A percentile compares a stretch with the other conserved stretches of the same genome.
Conservation (phyloP, 2,888 invertebrate genomes). For the Zeuzera pyrina region DNA sequence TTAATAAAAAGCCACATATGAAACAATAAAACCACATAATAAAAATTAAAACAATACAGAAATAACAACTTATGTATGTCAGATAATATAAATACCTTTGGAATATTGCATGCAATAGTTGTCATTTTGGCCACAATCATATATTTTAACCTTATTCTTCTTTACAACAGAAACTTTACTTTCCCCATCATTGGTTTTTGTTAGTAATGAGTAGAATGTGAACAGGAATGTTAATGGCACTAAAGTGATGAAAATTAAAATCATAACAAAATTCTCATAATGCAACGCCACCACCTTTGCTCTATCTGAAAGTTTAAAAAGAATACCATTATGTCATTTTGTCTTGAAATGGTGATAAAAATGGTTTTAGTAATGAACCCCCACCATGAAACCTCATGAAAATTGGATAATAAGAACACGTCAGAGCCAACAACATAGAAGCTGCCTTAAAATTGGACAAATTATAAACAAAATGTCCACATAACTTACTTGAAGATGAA, state of each 20-base stretch:
- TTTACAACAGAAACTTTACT: conserved; percentile 2
- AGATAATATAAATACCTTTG: conserved; percentile 7
- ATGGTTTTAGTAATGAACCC: background rate
- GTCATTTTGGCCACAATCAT: no score
- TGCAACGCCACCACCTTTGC: conserved; percentile 44
- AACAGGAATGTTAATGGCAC: conserved; percentile 33
- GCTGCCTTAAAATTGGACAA: conserved; percentile 35
- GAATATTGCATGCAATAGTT: conserved; percentile 1
- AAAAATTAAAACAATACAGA: no score
- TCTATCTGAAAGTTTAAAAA: conserved; percentile 38
- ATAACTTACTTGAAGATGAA: no score
- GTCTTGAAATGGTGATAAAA: background rate
- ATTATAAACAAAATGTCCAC: no score
- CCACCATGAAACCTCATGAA: background rate
- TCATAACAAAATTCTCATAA: conserved; percentile 31
- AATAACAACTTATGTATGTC: conserved; percentile 1
- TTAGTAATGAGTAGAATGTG: conserved; percentile 39
- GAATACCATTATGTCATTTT: background rate
- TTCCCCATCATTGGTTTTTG: conserved; percentile 17
- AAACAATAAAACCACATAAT: no score
- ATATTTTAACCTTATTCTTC: conserved; percentile 10
- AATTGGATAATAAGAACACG: no score
- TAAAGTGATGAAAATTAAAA: conserved; percentile 30
- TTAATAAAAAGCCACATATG: no score
- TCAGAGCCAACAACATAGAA: conserved; percentile 21